Percentiles rank a stretch among this genome's conserved stretches.
phyloP scores from a whole-genome alignment of 2,113 vertebrate species.

The Albula goreensis region DNA sequence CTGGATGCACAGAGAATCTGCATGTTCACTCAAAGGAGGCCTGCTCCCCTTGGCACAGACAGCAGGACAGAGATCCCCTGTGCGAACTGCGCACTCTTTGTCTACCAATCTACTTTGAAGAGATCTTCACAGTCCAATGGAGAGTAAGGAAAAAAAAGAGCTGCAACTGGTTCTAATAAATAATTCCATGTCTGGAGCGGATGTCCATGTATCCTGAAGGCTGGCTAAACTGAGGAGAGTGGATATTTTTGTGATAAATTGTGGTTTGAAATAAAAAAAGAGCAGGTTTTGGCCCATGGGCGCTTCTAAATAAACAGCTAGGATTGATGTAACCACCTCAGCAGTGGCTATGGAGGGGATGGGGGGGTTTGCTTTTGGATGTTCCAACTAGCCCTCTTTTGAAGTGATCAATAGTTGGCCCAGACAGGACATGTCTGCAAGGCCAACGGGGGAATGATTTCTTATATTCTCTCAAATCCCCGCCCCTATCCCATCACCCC shows the following conservation, averaged over 20 bases:
- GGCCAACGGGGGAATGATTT: background rate
- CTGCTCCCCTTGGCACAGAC: background rate
- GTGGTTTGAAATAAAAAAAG: background rate
- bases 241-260: background rate
- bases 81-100: background rate
- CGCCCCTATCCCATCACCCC: background rate
- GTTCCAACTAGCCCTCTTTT: background rate
- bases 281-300: slow-evolving; percentile 1
- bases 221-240: background rate
- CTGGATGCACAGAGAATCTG: background rate
- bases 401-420: background rate
- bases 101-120: background rate
- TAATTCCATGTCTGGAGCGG: background rate
- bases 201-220: background rate
- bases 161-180: background rate
- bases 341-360: background rate
- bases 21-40: background rate
- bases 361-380: background rate
- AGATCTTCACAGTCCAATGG: background rate
- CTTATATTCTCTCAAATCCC: background rate
- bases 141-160: background rate
- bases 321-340: background rate
- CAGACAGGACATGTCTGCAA: background rate
- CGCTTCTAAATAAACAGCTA: background rate
- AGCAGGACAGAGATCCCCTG: background rate